Base-by-base conservation (phyloP, 2,888 invertebrate genomes). In the Erynnis tages region DNA sequence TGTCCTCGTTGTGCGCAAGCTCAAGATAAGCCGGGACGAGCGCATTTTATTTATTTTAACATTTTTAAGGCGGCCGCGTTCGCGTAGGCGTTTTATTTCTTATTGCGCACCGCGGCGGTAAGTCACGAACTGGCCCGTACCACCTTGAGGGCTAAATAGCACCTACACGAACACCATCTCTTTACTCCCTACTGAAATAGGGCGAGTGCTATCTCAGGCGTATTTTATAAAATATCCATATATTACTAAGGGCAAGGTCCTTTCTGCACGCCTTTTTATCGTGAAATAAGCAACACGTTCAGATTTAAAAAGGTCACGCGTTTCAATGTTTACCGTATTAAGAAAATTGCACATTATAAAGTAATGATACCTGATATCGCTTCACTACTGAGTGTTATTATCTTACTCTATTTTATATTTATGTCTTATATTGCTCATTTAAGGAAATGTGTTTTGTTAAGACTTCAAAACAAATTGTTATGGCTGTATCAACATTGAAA, bases 21-120 rank as follows among this genome's bases (percentile, higher is more conserved):
- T 66, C 70, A 60, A 86, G 87, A 88, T 88, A 88, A 88, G 84
- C 71, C 69, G 64, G 69, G 81, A 86, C 82, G 85, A 81, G 86
- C 79, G 83, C 87, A 85, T 86, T 89, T 88, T 88, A 87, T 88
- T 89, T 89, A 89, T 88, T 89, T 89, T 85, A 86, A 80, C 82
- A 83, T 86, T 77, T 88, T 88, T 83, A 83, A 83, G 76, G 76
- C 77, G 74, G 72, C 69, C 66, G 67, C 63, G 67, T 48, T 47
- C 65, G 72, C 73, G 69, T 67, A 69, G 69, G 71, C 67, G 65
- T 63, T 65, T 76, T 81, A 79, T 76, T 84, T 76, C 70, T 73
- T 69, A 68, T 71, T 74, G 64, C 63, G 41, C 72, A 69, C 76
- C 71, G 71, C 76, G 69, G 73, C 85, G 84, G 89, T 89, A 87